A percentile compares a stretch with the other conserved stretches of the same genome.
phyloP scores from a whole-genome alignment of 1,140 invertebrate genomes.

The Drosophila setifemur region DNA sequence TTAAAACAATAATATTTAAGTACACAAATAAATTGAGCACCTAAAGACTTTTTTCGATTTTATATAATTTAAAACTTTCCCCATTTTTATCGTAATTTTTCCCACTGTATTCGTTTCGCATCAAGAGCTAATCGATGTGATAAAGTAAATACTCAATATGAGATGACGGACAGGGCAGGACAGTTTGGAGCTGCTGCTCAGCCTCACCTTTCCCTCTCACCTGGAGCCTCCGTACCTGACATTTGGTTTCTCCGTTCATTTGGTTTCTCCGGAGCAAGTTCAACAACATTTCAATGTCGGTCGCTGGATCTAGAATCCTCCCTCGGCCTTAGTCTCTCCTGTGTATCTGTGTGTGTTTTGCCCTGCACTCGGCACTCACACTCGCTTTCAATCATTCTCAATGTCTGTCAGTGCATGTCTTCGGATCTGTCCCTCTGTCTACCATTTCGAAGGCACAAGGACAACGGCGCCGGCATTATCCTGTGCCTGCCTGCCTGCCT shows the following conservation, averaged over 20 bases:
- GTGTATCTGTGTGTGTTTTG: not conserved
- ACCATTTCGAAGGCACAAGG: conserved; percentile 21
- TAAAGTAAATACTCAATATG: conserved; percentile 47
- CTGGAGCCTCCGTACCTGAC: conserved; percentile 19
- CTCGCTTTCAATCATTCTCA: conserved; percentile 41
- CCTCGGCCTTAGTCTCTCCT: not conserved
- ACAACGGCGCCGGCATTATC: conserved; percentile 50
- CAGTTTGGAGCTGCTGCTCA: not conserved
- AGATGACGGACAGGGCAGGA: conserved; percentile 34
- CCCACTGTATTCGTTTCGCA: not conserved
- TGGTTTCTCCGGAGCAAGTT: conserved; percentile 60
- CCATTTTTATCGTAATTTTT: not conserved
- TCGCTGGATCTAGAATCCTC: conserved; percentile 20
- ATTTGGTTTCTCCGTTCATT: conserved; percentile 37
- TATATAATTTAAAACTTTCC: no score
- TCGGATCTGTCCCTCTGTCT: conserved; percentile 10
- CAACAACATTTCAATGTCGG: conserved; percentile 77
- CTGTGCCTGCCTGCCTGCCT: conserved; percentile 38
- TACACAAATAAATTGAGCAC: no score
- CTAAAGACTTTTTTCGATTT: no score
- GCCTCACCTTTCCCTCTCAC: not conserved
- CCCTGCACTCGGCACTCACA: not conserved
- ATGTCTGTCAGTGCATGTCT: conserved; percentile 21
- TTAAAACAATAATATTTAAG: not conserved
- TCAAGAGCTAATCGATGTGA: conserved; percentile 26